Conservation (phyloP, 1,140 invertebrate genomes). For the Drosophila jambulina region DNA sequence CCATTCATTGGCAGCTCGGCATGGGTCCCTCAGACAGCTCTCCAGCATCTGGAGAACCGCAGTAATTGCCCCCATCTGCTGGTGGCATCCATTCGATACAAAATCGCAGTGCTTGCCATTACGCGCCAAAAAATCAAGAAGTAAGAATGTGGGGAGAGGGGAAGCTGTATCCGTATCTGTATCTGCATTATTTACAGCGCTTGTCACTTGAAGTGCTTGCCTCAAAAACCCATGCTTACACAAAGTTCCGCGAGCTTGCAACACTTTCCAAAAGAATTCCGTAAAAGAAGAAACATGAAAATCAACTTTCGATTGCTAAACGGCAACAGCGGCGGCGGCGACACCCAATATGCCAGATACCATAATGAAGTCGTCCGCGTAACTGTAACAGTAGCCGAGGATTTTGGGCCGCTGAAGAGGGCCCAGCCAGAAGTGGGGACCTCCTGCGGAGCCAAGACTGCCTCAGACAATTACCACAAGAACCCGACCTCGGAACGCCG, state of each 20-base stretch:
- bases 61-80: conserved; percentile 45
- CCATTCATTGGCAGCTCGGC: conserved; percentile 41
- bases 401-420: conserved; percentile 46
- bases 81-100: conserved; percentile 52
- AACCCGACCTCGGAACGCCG: conserved; percentile 28
- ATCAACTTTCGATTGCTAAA: conserved; percentile 74
- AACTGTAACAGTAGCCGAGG: conserved; percentile 77
- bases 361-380: conserved; percentile 63
- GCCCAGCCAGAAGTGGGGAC: conserved; percentile 10
- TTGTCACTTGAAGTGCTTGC: conserved; percentile 79
- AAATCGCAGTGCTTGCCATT: conserved; percentile 60
- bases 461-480: conserved; percentile 61
- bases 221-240: conserved; percentile 27
- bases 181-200: conserved; percentile 48
- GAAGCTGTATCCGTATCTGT: conserved; percentile 16
- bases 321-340: conserved; percentile 8
- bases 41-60: conserved; percentile 20
- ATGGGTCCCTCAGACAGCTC: conserved; percentile 16
- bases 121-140: conserved; percentile 54
- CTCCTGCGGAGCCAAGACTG: conserved; percentile 37
- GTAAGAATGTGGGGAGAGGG: conserved; percentile 51
- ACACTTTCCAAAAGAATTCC: conserved; percentile 75
- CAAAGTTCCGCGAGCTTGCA: conserved; percentile 53
- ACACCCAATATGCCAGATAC: conserved; percentile 37
- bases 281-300: conserved; percentile 64